Evolutionary conservation across 2,888 invertebrate species (phyloP), one percentile per base, ranked within the genome.

Genomic region (Tethea ocularis): DNA sequence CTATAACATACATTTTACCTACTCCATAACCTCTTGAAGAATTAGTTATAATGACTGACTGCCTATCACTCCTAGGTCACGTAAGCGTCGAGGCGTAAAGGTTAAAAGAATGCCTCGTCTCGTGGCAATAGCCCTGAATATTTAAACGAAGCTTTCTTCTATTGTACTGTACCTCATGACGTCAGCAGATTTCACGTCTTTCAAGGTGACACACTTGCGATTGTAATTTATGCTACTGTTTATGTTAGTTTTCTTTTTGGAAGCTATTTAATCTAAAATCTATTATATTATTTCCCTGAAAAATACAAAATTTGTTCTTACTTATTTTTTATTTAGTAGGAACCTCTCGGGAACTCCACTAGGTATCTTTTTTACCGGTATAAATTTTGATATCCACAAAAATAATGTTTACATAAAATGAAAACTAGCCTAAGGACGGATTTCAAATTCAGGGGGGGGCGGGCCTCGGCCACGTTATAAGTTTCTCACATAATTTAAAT

Each of bases 71-170:
- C 33, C 33, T 17, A 33, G 17, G 29, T 53, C 29, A 33, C n/a
- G 17, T 57, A 70, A 64, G 77, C 77, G 81, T 78, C 64, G 63
- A 69, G 63, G 70, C 69, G 68, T 36, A 76, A 80, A 80, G 82
- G 80, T 80, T 82, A 84, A 82, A 79, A 72, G 75, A 80, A 75
- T 77, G 68, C 64, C 77, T 74, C 71, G 77, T 83, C 83, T 84
- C 72, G 72, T 75, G 68, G 68, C 75, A 81, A 72, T 68, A 75
- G 66, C 75, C 75, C 69, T 84, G 82, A 89, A 89, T 87, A 81
- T 80, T 86, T 86, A 68, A 88, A 80, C 71, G 62, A 70, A 63
- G 63, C 78, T 77, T 76, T 77, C 78, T 69, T 74, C 71, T 64
- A 71, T 69, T 72, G 71, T 76, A 69, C 66, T 72, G 71, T 76